phyloP scores from a whole-genome alignment of 2,113 vertebrate species.

The Myotis lucifugus region DNA sequence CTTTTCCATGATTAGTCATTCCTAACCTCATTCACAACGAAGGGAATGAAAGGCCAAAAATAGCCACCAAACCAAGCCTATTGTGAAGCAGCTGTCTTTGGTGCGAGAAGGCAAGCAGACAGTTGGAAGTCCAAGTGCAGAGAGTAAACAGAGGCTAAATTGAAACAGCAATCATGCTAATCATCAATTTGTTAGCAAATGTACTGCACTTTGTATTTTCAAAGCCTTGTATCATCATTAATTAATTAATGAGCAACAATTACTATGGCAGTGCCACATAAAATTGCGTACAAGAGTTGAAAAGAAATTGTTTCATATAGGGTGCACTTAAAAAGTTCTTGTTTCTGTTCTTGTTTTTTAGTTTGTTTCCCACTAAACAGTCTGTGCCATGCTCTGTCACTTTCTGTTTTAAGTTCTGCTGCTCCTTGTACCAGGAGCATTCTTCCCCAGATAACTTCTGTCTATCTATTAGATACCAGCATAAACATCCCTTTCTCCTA shows the following conservation, averaged over 20 bases:
- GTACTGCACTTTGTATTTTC: constrained; percentile 37
- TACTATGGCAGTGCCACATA: not conserved
- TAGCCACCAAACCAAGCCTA: constrained; percentile 17
- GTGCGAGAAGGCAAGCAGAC: constrained; percentile 41
- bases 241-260: constrained; percentile 70
- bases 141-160: constrained; percentile 44
- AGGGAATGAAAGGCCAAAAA: constrained; percentile 53
- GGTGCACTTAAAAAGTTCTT: not conserved
- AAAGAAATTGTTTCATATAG: constrained; percentile 10
- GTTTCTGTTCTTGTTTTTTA: not conserved
- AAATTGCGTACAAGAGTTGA: constrained; percentile 35
- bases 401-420: not conserved
- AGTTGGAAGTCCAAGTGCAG: constrained; percentile 56
- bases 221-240: constrained; percentile 55
- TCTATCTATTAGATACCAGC: not conserved
- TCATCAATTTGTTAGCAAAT: constrained; percentile 62
- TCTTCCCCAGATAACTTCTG: not conserved
- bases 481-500: not conserved
- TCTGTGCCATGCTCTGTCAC: not conserved
- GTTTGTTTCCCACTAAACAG: not conserved
- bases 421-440: not conserved
- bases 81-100: constrained; percentile 61
- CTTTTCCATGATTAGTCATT: constrained; percentile 35
- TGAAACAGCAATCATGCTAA: constrained; percentile 60
- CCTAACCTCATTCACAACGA: constrained; percentile 49